Percentiles rank a stretch among this genome's conserved stretches.
Conservation (phyloP, 2,113 vertebrate genomes). For the Oryzias celebensis region DNA sequence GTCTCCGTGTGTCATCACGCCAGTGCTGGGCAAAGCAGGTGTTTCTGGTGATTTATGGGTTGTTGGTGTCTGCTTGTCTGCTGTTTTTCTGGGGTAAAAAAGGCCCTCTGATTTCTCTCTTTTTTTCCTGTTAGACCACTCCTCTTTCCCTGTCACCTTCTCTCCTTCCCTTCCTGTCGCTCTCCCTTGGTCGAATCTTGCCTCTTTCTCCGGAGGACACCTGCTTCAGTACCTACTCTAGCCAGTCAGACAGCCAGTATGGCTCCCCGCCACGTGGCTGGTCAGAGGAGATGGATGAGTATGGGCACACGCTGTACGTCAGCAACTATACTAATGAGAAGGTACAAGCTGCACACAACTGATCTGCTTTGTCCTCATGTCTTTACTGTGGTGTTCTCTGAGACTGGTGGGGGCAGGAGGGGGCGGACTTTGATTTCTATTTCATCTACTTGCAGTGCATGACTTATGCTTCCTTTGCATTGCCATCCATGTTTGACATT, state of each 20-base stretch:
- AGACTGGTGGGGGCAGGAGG: conserved; percentile 11
- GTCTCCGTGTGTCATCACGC: conserved; percentile 11
- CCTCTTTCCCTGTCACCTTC: conserved; percentile 63
- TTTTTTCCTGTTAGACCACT: conserved; percentile 46
- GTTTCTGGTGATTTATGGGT: conserved; percentile 11
- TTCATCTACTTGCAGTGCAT: not conserved
- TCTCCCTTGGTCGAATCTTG: conserved; percentile 78
- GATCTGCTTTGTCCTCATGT: conserved; percentile 4
- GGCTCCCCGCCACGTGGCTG: conserved; percentile 92
- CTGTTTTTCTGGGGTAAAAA: conserved; percentile 38
- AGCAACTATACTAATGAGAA: conserved; percentile 97
- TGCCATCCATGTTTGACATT: not conserved
- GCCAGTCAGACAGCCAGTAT: conserved; percentile 93
- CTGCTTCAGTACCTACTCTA: conserved; percentile 88
- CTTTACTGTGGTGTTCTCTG: conserved; percentile 9
- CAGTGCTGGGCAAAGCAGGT: conserved; percentile 13
- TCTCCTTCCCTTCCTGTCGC: conserved; percentile 59
- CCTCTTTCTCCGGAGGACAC: conserved; percentile 88
- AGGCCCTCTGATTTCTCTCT: conserved; percentile 5
- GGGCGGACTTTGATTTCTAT: not conserved
- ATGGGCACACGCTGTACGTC: conserved; percentile 93
- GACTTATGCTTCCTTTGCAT: too few species aligned
- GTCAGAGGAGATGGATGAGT: conserved; percentile 95
- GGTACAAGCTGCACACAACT: conserved; percentile 75
- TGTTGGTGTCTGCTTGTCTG: conserved; percentile 32